Evolutionary conservation across 1,140 invertebrate species (phyloP), one percentile per base, ranked within the genome.

Genomic region (Neomicropteryx cornuta): DNA sequence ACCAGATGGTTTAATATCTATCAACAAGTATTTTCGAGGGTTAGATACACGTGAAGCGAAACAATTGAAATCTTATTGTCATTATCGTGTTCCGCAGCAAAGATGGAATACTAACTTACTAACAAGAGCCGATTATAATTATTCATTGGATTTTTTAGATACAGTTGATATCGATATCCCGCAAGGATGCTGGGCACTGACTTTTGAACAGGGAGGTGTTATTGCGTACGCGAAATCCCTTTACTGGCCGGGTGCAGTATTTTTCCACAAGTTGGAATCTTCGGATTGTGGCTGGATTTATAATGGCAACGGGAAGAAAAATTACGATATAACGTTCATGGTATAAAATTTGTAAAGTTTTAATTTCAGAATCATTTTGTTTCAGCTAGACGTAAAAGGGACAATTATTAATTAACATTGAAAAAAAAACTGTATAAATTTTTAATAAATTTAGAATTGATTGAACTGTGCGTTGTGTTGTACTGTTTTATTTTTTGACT

Each of bases 131-230:
- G 81, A 87, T 58, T 87, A 86, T 43, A 83, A 85, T 59, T 84
- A 81, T 44, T 72, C 80, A 4, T 64, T 80, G 36, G 83, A 87
- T 56, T 87, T 87, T 52, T 55, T 87, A 21, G 83, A 86, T 50
- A 73, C 78, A 1, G 71, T 83, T 11, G 79, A 81, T 40, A 58
- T 63, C 42, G 78, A 81, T 46, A 64, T 76, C 13, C 79, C 79
- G 1, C 59, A 61, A 46, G 75, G 70, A 3, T 78, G 73, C 44
- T 83, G 79, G 79, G 70, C 57, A 41, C 39, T 79, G 11, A 76
- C 81, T 29, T 43, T 79, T 19, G 64, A 73, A 8, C 58, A 68
- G 13, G 66, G 64, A 14, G 71, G 74, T 18, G 68, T 59, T 44
- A 50, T 78, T 6, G 67, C 68, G 0, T 70, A 78, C 32, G 56